Evolutionary conservation across 2,888 invertebrate species (phyloP), one percentile per base, ranked within the genome.

Genomic region (Griposia aprilina): DNA sequence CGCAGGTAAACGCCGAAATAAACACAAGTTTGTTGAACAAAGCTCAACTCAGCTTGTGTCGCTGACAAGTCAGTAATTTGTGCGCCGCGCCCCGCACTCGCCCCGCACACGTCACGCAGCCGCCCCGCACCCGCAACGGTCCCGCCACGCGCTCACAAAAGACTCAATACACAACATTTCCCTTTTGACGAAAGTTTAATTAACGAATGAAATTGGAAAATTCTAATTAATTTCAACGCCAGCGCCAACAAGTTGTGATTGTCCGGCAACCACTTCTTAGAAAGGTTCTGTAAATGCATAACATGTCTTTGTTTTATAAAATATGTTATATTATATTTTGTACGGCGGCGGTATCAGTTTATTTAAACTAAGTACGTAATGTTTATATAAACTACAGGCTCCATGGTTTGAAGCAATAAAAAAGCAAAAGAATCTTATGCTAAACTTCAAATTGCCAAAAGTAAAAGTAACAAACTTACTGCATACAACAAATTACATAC

Each of bases 111-210:
- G 36, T 13, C 20, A 8, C 66, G 66, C 50, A 17, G 66, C 13
- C 50, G 41, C 52, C 71, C 15, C 63, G 55, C 67, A 23, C 41
- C 20, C 55, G 50, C 57, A 67, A 13, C 76, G 78, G 60, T 1
- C 65, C 4, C 65, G 50, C 50, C 63, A n/a, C 69, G 73, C 68
- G 4, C 65, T 60, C 50, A 79, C 76, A 89, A 87, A 87, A 83
- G 79, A 73, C 65, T 79, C 80, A 57, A 89, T 80, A 87, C 66
- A 79, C 23, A 80, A 86, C 75, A 78, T 73, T 80, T 83, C 76
- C 50, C 81, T 80, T 87, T 87, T 83, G 83, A 80, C 72, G 74
- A 83, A 89, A 87, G 62, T 89, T 88, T 88, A 87, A 88, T 88
- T 82, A 88, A 76, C 66, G 72, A 86, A 73, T 82, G 30, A 78